Evolutionary conservation across 2,888 invertebrate species (phyloP).

Genomic region (Harpalus rubripes): DNA sequence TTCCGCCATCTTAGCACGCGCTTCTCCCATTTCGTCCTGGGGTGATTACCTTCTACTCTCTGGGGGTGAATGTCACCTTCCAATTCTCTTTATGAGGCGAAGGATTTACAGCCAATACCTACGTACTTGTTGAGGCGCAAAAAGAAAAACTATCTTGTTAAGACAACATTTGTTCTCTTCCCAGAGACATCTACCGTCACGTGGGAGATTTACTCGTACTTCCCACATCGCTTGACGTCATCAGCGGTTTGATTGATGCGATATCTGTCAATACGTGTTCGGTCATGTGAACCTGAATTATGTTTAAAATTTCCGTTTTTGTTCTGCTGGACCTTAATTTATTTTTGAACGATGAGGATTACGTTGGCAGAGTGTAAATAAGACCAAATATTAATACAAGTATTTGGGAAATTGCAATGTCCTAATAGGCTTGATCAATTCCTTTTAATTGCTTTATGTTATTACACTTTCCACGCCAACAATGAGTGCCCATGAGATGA

Average conservation of each 20-base stretch:
- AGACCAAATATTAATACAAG: background rate
- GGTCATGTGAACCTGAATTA: conserved; percentile 21
- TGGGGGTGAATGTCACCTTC: conserved; percentile 54
- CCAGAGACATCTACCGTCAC: conserved; percentile 39
- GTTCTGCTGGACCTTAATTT: conserved; percentile 19
- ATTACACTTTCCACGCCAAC: too few species aligned
- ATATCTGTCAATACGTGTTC: conserved; percentile 45
- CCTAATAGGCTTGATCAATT: too few species aligned
- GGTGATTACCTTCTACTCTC: background rate
- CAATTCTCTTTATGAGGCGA: conserved; percentile 57
- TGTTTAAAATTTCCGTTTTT: conserved; percentile 40
- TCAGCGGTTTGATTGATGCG: conserved; percentile 45
- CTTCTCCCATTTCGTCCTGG: background rate
- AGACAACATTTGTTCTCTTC: conserved; percentile 60
- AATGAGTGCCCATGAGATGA: too few species aligned
- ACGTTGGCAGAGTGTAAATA: background rate
- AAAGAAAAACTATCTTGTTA: conserved; percentile 59
- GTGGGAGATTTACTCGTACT: conserved; percentile 25
- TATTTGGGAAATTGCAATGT: background rate
- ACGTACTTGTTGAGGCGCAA: conserved; percentile 42
- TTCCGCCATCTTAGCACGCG: background rate
- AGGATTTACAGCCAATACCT: conserved; percentile 62
- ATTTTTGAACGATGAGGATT: conserved; percentile 23
- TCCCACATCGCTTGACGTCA: conserved; percentile 44
- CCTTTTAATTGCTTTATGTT: too few species aligned